Evolutionary conservation across 1,140 invertebrate species (phyloP), one percentile per base, ranked within the genome.

Genomic region (Epicauta chinensis): DNA sequence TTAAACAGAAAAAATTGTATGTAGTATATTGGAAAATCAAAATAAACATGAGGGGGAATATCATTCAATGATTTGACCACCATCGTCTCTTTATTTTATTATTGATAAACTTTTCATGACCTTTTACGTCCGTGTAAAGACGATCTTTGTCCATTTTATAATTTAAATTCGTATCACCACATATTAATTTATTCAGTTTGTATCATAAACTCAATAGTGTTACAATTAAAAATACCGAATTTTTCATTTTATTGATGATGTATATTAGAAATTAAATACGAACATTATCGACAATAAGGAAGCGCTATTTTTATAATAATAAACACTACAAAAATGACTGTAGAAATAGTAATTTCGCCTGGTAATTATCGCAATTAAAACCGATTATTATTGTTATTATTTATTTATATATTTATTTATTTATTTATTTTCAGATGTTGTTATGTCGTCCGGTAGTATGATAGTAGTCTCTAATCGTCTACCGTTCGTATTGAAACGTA

Each of bases 401-500:
- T 13, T 39, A 13, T 13, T 39, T 39, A 7, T 23, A 37, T 6
- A 15, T 12, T 37, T 4, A 37, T 13, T 12, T 41, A 4, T 7
- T 13, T 47, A 36, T 32, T 50, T 55, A 47, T 45, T 42, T 44
- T 48, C 54, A 68, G 69, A 71, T 68, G 64, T 68, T 36, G 67
- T 73, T 52, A 66, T 71, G 15, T 75, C 75, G 31, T 72, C 73
- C 68, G 82, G 81, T 61, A 86, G 81, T 61, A 83, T 93, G 77
- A 91, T 93, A 63, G 89, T 93, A 51, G 88, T 93, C 40, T 91
- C 89, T 56, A 93, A 93, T 76, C 77, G 91, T 60, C 75, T 93
- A 63, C 91, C 91, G 5, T 93, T 93, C 72, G 85, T 92, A 55
- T 73, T 93, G 29, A 83, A 82, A 64, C 79, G 83, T 63, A 82